These are phyloP conservation scores for Achroia grisella DNA, from an alignment of 1,140 invertebrate genomes.

Conservation along the genomic window DNA sequence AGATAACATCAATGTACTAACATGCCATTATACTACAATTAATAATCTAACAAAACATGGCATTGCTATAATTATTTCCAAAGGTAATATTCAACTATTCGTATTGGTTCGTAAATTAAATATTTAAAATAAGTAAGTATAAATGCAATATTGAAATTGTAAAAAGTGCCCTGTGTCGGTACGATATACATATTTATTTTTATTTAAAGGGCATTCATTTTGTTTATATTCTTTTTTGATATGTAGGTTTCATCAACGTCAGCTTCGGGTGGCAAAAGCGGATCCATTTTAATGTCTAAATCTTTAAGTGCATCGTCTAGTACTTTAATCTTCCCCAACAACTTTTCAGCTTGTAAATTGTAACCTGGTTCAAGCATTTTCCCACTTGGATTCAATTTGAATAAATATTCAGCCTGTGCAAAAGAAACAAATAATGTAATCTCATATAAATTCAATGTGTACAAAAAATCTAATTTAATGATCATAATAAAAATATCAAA, in stretches of 20 bases:
- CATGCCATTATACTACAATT: too few species aligned
- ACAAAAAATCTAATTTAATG: too few species aligned
- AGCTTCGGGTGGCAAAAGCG: slow-evolving; percentile 34
- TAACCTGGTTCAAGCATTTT: slow-evolving; percentile 75
- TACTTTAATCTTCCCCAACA: slow-evolving; percentile 62
- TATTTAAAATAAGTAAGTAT: too few species aligned
- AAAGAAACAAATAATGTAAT: not conserved
- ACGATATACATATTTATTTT: slow-evolving; percentile 1
- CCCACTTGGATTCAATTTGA: slow-evolving; percentile 73
- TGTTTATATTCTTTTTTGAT: slow-evolving; percentile 24
- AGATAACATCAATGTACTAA: too few species aligned
- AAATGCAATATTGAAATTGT: too few species aligned
- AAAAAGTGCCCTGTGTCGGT: too few species aligned
- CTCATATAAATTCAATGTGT: too few species aligned
- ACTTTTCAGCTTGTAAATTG: slow-evolving; percentile 58
- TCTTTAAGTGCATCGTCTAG: slow-evolving; percentile 52
- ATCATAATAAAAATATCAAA: too few species aligned
- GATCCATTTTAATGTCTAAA: slow-evolving; percentile 56
- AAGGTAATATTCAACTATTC: too few species aligned
- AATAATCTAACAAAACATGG: too few species aligned
- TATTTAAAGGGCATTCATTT: slow-evolving; percentile 38
- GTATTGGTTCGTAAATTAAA: too few species aligned
- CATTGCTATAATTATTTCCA: too few species aligned
- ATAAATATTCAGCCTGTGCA: slow-evolving; percentile 73
- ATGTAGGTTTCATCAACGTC: slow-evolving; percentile 20